These are phyloP conservation scores for Chymomyza amoena DNA, from an alignment of 2,888 invertebrate species.

Conservation along the genomic window DNA sequence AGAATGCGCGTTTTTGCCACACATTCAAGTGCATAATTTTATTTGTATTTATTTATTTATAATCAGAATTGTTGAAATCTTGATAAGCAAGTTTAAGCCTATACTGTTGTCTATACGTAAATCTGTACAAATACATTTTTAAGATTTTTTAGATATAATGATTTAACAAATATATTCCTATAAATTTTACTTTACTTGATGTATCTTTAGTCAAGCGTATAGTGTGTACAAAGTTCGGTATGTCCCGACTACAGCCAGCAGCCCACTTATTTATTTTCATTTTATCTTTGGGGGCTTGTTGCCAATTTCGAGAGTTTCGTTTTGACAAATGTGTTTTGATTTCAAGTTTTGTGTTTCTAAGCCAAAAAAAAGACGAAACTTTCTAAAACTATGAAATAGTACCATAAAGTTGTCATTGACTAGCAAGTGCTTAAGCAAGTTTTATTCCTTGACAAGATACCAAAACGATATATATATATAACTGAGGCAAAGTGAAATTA, in stretches of 20 bases:
- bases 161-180: no score
- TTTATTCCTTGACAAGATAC: not conserved
- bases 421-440: not conserved
- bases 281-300: not conserved
- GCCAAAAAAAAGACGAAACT: constrained; percentile 16
- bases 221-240: not conserved
- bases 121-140: no score
- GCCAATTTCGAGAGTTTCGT: not conserved
- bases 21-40: no score
- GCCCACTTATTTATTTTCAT: no score
- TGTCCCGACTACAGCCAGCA: not conserved
- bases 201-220: no score
- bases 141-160: no score
- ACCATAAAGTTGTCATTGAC: not conserved
- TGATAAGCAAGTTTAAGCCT: no score
- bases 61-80: no score
- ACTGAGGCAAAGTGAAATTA: constrained; percentile 44
- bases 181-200: no score
- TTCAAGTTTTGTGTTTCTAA: constrained; percentile 17
- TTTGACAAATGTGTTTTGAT: constrained; percentile 66
- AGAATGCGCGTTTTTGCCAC: no score
- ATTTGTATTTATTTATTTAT: no score
- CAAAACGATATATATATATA: constrained; percentile 50
- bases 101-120: no score
- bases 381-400: constrained; percentile 53